These are phyloP conservation scores for Turritopsis dohrnii DNA, from an alignment of 30 jellyfish, hydroid and myxozoan genomes.

Conservation along the genomic window DNA sequence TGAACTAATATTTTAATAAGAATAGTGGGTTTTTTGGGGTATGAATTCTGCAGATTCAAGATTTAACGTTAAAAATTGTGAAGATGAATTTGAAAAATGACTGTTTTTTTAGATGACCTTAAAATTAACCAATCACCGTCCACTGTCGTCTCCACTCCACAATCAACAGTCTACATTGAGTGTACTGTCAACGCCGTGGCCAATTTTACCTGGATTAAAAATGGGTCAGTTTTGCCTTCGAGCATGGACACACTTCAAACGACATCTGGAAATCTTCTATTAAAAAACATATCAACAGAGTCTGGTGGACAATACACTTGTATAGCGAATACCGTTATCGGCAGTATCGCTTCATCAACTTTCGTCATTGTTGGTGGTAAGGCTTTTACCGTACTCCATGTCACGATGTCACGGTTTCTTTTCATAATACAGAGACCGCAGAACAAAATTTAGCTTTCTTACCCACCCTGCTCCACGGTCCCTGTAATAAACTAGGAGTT, in stretches of 20 bases:
- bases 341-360: conserved; percentile 50
- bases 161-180: conserved; percentile 36
- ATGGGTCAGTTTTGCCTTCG: conserved; percentile 45
- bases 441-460: too few species aligned
- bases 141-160: conserved; percentile 8
- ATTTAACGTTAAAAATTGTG: too few species aligned
- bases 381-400: not conserved
- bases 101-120: conserved; percentile 30
- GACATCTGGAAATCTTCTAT: conserved; percentile 49
- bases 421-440: too few species aligned
- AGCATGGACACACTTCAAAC: conserved; percentile 18
- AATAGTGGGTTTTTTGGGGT: too few species aligned
- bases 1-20: too few species aligned
- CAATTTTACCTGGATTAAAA: conserved; percentile 64
- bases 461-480: too few species aligned
- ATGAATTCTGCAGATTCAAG: too few species aligned
- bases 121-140: conserved; percentile 44
- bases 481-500: too few species aligned
- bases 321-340: conserved; percentile 49
- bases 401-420: too few species aligned
- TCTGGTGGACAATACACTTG: conserved; percentile 56
- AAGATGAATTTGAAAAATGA: too few species aligned
- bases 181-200: conserved; percentile 63
- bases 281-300: conserved; percentile 26
- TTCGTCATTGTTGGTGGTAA: conserved; percentile 52